Evolutionary conservation across 2,888 invertebrate genomes (phyloP), one percentile per base, ranked within the genome.

Genomic region (Acleris emargana): DNA sequence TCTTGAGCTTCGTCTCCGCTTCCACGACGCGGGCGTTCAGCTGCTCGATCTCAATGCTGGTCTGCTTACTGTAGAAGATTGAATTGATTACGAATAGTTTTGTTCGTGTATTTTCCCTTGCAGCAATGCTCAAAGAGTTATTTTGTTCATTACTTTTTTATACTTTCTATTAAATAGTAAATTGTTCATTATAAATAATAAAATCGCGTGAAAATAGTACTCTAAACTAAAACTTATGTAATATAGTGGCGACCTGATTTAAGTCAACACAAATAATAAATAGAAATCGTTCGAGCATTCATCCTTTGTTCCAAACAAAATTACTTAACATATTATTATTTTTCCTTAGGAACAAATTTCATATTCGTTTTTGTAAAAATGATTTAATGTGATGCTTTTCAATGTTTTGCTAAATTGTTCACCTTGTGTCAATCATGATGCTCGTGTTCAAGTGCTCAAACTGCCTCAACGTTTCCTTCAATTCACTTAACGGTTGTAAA

Each of bases 1-100:
- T 96, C 95, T 98, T 98, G 89, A 99, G 94, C 90, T 96, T 97
- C 76, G 97, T 98, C 93, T 99, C 99, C 72, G 98, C 98, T 87
- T 99, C 99, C 70, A 98, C 97, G 76, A 99, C 97, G 80, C 99
- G 98, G 80, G 98, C 97, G 88, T 94, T 97, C 92, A 99, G 94
- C 91, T 98, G 97, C 93, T 99, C 99, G 87, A 99, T 98, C 94
- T 99, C 99, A 89, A 99, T 98, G 94, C 97, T 97, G 88, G 98
- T 97, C 94, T 98, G 98, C 94, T 99, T 99, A 94, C 99, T 98
- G 90, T 70, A 61, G 64, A 77, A 86, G 79, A 77, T 71, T 71
- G 62, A 67, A 69, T 28, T 51, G 43, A 57, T 43, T 16, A 38
- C 13, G 32, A 51, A 60, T 38, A 0, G 38, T 38, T 13, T 38